Conservation (phyloP, 2,888 invertebrate species). For the Lepeophtheirus nordmannii region DNA sequence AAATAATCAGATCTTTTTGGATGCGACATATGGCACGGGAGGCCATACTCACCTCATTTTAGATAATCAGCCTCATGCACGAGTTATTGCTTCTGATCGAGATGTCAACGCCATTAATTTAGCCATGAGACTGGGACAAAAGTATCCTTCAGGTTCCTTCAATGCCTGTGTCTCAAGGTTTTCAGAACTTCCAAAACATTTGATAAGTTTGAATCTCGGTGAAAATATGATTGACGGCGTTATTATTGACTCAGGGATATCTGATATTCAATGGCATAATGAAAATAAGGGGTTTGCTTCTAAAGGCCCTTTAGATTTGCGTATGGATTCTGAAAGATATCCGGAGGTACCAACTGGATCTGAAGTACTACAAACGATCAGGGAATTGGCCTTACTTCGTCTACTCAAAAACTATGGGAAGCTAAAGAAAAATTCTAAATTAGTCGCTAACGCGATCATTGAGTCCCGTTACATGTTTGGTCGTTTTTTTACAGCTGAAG, state of each 20-base stretch:
- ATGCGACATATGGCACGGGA: slow-evolving; percentile 17
- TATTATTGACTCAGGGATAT: background rate
- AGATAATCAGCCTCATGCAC: slow-evolving; percentile 1
- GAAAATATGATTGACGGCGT: background rate
- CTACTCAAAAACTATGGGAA: slow-evolving; percentile 13
- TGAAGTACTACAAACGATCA: slow-evolving; percentile 13
- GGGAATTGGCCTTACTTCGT: background rate
- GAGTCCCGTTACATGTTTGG: slow-evolving; percentile 14
- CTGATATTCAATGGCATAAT: background rate
- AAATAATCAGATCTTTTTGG: background rate
- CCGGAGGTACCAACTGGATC: background rate
- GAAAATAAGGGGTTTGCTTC: background rate
- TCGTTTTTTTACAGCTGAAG: slow-evolving; percentile 7
- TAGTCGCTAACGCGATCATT: slow-evolving; percentile 12
- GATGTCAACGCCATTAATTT: background rate
- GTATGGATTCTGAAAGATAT: background rate
- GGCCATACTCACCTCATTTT: slow-evolving; percentile 10
- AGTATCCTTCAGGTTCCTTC: background rate
- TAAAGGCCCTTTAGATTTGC: slow-evolving; percentile 10
- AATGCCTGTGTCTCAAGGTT: background rate
- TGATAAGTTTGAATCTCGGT: background rate
- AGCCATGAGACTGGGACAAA: background rate
- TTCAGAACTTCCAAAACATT: background rate
- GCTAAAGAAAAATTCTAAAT: background rate
- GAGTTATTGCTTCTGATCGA: slow-evolving; percentile 1